Base-by-base conservation (phyloP, 2,113 vertebrate genomes). In the Jaculus jaculus region DNA sequence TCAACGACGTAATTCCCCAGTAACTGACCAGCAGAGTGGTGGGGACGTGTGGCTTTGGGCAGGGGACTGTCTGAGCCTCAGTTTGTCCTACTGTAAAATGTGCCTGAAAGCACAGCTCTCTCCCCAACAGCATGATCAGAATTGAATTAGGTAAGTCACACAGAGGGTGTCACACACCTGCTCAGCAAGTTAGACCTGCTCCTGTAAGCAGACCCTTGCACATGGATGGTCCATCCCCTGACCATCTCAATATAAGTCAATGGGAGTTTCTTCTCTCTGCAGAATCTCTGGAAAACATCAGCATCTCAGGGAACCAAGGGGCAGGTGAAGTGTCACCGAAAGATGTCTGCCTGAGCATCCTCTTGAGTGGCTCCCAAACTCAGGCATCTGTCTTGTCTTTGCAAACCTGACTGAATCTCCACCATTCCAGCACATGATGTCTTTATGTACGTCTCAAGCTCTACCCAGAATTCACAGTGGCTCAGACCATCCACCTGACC, bases 1-100 rank as follows among this genome's bases (percentile, higher is more conserved):
- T 65, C 12, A 0, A 0, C 0, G 0, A 13, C 26, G 1, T 10
- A 15, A 17, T 39, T 26, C 39, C 54, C 39, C 24, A 12, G 72
- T 1, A 18, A 11, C 37, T 16, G 34, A 16, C n/a, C 16, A 37
- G 5, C 6, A 1, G 20, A 7, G 24, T 34, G 34, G 24, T 34
- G 34, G 39, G 10, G 37, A 37, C 13, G 2, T 18, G 61, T 39
- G 80, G 28, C 63, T 74, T 68, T 66, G 68, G 68, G 5, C 30
- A 34, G n/a, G n/a, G 10, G 68, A 58, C 6, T 16, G 3, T 28
- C 18, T 17, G 74, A 32, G 18, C 28, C 80, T 94, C 74, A 3
- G 13, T 79, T 42, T 73, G 24, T 83, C 47, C 61, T 23, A 37
- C 20, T 58, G 30, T 18, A 39, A 81, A 77, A 69, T 30, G 68